Evolutionary conservation across 2,888 invertebrate species (phyloP).

Genomic region (Eristalis arbustorum): DNA sequence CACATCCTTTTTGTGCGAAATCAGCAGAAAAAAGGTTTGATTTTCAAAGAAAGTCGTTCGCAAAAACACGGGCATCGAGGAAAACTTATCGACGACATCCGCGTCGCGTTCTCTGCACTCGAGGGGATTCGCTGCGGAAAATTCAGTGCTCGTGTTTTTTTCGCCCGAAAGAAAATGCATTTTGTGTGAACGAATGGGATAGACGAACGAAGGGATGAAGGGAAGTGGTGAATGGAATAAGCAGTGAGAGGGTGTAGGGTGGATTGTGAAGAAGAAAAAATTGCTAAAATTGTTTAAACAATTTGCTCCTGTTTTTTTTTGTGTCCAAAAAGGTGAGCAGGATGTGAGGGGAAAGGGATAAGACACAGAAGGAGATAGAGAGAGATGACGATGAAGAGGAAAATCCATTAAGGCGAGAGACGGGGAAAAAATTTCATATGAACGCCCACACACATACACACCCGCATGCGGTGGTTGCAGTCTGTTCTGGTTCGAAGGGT

Average conservation of each 20-base stretch:
- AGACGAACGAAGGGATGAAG: neutral
- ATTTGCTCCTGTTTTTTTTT: neutral
- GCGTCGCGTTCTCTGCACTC: neutral
- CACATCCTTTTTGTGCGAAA: neutral
- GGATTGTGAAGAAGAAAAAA: neutral
- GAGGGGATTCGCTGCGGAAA: neutral
- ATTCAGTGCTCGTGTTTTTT: neutral
- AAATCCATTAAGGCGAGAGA: conserved; percentile 53
- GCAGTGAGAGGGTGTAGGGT: conserved; percentile 1
- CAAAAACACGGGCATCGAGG: neutral
- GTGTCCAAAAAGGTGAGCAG: neutral
- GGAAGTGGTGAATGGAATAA: neutral
- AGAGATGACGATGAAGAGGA: conserved; percentile 47
- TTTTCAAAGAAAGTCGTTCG: neutral
- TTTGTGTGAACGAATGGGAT: neutral
- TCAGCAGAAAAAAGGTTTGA: neutral
- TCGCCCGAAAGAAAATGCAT: neutral
- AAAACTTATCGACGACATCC: neutral
- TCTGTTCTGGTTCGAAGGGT: conserved; percentile 61
- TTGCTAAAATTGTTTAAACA: conserved; percentile 32
- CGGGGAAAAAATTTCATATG: conserved; percentile 26
- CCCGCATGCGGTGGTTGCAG: conserved; percentile 55
- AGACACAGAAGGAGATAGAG: neutral
- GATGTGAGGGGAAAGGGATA: neutral
- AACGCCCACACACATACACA: conserved; percentile 58